Evolutionary conservation across 2,888 invertebrate genomes (phyloP).

Genomic region (Hofmannophila pseudospretella): DNA sequence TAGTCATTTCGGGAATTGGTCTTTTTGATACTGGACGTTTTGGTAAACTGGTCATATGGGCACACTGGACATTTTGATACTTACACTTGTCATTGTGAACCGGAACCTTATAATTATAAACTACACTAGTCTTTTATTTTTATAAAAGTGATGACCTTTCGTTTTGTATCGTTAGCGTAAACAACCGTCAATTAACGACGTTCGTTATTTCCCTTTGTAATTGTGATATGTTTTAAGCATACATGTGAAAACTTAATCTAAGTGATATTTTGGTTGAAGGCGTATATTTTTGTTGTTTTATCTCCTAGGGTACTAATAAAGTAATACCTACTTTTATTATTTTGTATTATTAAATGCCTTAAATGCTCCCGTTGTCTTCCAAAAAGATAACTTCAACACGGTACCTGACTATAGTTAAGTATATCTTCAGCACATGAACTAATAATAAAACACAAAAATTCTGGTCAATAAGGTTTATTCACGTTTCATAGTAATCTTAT

Average conservation of each 20-base stretch:
- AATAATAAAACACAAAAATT: not conserved
- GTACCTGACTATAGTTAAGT: no score
- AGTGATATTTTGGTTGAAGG: constrained; percentile 69
- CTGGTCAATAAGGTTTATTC: not conserved
- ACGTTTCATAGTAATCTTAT: constrained; percentile 17
- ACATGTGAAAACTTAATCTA: constrained; percentile 40
- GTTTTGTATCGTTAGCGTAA: constrained; percentile 2
- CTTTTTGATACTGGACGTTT: no score
- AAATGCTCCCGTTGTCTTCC: no score
- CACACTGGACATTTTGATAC: no score
- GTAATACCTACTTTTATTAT: constrained; percentile 45
- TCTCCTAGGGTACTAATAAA: constrained; percentile 55
- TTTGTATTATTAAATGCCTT: constrained; percentile 36
- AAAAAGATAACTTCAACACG: no score
- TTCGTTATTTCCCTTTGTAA: constrained; percentile 52
- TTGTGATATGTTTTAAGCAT: constrained; percentile 58
- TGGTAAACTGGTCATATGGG: no score
- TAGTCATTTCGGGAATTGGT: no score
- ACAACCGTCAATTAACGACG: constrained; percentile 27
- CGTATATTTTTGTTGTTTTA: constrained; percentile 64
- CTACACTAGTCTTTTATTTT: constrained; percentile 13
- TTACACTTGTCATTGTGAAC: not conserved
- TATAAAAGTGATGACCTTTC: not conserved
- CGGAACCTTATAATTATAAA: constrained; percentile 3
- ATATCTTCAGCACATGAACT: no score